Base-by-base conservation (phyloP, 1,140 invertebrate species). In the Drosophila kanapiae region DNA sequence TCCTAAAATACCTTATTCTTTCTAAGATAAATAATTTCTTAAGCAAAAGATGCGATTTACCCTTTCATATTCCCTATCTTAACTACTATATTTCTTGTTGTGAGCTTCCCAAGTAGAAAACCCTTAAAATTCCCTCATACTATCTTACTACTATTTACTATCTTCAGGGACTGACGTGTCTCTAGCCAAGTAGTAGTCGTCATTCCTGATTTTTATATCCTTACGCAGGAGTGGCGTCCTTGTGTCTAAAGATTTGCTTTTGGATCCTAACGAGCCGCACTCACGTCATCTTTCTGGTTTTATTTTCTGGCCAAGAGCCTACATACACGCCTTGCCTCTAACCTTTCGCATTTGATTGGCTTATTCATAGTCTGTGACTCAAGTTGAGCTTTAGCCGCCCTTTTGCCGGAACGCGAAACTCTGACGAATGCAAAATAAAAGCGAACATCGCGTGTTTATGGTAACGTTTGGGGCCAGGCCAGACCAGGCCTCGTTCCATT, bases 301-400 rank as follows among this genome's bases (percentile, higher is more conserved):
- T 31, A 10, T 23, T 38, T 37, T 48, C 18, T 71, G 6, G 43
- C 33, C 10, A 49, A 63, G 33, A 11, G 47, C 29, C 61, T 45
- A 48, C 47, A n/a, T 57, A 58, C 40, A 37, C 49, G 67, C 53
- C 67, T 68, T 72, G 49, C 47, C 48, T 61, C 14, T 75, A 68
- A 83, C 79, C 77, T 83, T 83, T 80, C 64, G 58, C 68, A 57
- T 83, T 80, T 78, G 72, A 74, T 88, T 80, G 29, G 67, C 53
- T 71, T 71, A 72, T 69, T 64, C 56, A 83, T 75, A 69, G 75
- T 45, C 63, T 76, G 60, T 84, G 82, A 81, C 59, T 82, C 82
- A 78, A 65, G 48, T 49, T 75, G 61, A 57, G 38, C 47, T 62
- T 72, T 5, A 37, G 40, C 27, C 60, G 68, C 72, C 82, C 71